Percentiles rank a stretch among this genome's conserved stretches.
These are phyloP conservation scores for Hippoglossus hippoglossus DNA, from an alignment of 2,797 vertebrate species.

Conservation along the genomic window DNA sequence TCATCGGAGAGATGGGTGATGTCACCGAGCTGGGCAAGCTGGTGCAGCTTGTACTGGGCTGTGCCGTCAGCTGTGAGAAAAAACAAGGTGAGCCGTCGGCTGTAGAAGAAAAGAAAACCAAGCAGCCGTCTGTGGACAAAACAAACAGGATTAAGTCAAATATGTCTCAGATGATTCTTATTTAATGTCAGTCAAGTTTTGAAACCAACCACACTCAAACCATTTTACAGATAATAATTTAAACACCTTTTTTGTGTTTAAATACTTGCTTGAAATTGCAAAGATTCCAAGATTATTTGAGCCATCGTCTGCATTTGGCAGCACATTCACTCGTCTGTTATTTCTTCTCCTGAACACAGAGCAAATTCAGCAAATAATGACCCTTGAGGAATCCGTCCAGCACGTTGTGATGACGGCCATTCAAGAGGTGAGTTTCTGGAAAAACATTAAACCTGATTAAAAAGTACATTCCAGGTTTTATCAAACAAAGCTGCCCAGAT, in stretches of 20 bases:
- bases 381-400: constrained; percentile 92
- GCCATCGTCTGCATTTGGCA: constrained; percentile 57
- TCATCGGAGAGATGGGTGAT: constrained; percentile 90
- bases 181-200: neutral
- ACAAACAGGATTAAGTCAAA: constrained; percentile 30
- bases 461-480: constrained; percentile 8
- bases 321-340: constrained; percentile 29
- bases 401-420: constrained; percentile 95
- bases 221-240: neutral
- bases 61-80: constrained; percentile 92
- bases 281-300: constrained; percentile 29
- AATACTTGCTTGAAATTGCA: too few relatives aligned
- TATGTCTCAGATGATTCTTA: constrained; percentile 30
- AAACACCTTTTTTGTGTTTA: neutral
- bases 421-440: constrained; percentile 87
- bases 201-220: neutral
- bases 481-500: constrained; percentile 1
- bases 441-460: neutral
- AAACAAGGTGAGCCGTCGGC: constrained; percentile 85
- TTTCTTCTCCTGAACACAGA: constrained; percentile 78
- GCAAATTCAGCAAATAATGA: constrained; percentile 94
- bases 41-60: constrained; percentile 91
- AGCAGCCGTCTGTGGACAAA: constrained; percentile 36
- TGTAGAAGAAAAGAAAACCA: neutral
- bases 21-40: constrained; percentile 89